phyloP scores from a whole-genome alignment of 1,140 invertebrate species.

The Drosophila trapezifrons region DNA sequence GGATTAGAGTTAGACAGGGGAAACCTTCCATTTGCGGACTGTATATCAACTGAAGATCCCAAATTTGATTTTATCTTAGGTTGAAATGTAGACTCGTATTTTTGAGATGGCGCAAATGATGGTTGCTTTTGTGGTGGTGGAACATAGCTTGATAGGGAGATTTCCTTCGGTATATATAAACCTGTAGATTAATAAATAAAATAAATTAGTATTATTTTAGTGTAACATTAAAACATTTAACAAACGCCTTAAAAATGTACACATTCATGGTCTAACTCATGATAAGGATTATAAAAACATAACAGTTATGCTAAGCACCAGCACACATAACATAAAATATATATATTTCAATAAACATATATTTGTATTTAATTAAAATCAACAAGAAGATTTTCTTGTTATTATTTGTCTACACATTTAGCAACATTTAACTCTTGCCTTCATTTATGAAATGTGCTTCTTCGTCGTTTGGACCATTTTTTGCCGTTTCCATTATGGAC shows the following conservation, averaged over 20 bases:
- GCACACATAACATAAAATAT: too few species aligned
- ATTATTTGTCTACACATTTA: background rate
- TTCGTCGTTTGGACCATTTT: background rate
- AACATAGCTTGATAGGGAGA: conserved; percentile 75
- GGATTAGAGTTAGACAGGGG: conserved; percentile 27
- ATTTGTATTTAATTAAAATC: too few species aligned
- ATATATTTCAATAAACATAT: background rate
- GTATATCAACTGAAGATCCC: background rate
- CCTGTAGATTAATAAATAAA: conserved; percentile 44
- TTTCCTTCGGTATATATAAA: conserved; percentile 78
- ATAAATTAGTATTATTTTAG: background rate
- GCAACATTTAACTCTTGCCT: conserved; percentile 30
- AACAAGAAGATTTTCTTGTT: background rate
- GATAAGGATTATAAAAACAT: background rate
- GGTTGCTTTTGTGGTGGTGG: conserved; percentile 55
- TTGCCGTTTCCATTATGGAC: conserved; percentile 18
- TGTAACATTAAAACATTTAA: background rate
- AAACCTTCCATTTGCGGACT: conserved; percentile 19
- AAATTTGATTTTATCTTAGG: background rate
- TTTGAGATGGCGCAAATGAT: background rate
- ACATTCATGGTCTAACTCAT: too few species aligned
- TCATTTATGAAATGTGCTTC: background rate
- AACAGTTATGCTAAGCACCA: background rate
- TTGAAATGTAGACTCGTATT: background rate
- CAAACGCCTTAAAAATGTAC: background rate